Conservation (phyloP, 2,888 invertebrate genomes). For the Melikaiella ostensackeni region DNA sequence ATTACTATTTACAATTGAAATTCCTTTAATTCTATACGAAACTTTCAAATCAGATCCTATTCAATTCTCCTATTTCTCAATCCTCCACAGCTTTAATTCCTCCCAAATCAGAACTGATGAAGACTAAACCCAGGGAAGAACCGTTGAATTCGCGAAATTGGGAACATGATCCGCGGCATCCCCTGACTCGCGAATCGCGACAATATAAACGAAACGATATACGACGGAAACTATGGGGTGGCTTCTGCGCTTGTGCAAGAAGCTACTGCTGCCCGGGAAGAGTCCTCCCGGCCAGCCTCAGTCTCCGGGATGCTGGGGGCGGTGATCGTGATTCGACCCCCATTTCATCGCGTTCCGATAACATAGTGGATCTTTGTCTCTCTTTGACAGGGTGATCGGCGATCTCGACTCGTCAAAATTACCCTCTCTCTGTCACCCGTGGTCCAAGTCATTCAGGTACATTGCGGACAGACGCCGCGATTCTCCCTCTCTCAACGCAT, state of each 20-base stretch:
- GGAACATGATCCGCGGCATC: conserved; percentile 19
- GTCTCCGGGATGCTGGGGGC: conserved; percentile 77
- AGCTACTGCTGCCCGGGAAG: conserved; percentile 75
- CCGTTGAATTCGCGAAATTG: conserved; percentile 9
- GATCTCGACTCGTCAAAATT: conserved; percentile 32
- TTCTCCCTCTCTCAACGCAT: conserved; percentile 18
- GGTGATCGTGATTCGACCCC: conserved; percentile 75
- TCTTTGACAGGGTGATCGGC: conserved; percentile 39
- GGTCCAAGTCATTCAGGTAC: conserved; percentile 42
- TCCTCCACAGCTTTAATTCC: not conserved
- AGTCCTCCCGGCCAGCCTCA: conserved; percentile 74
- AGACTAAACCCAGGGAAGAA: not conserved
- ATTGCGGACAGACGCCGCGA: not conserved
- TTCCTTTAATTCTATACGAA: not conserved
- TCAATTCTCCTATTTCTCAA: not conserved
- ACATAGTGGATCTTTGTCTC: conserved; percentile 59
- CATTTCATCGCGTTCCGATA: conserved; percentile 69
- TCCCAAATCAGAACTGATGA: not conserved
- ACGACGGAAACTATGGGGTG: conserved; percentile 44
- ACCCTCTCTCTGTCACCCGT: conserved; percentile 17
- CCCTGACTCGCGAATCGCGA: conserved; percentile 32
- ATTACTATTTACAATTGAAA: not conserved
- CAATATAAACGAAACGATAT: conserved; percentile 70
- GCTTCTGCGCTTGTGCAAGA: conserved; percentile 75
- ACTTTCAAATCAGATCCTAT: not conserved